Base-by-base conservation (phyloP, 2,113 vertebrate genomes). In the Urocynchramus pylzowi region DNA sequence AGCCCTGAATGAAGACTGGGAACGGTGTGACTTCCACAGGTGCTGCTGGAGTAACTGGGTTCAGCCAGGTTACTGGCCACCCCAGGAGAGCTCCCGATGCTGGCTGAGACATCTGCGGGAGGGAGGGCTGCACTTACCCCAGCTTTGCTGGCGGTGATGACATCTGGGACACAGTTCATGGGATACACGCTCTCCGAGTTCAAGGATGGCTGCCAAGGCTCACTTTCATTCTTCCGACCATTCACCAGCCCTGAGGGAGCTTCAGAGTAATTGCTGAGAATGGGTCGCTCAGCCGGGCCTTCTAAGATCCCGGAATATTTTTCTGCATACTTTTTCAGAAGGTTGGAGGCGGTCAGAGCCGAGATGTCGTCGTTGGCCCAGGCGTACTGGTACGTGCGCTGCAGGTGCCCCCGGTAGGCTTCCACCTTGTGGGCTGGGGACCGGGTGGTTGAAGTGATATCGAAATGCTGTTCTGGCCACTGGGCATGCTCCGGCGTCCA, bases 341-440 rank as follows among this genome's bases (percentile, higher is more conserved):
- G 98, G 97, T 99, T 99, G 90, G 99, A 99, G 96, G 99, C 99
- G 6, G 99, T 99, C 93, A 99, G 98, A 67, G 99, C 99, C 7
- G 99, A 99, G 98, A 99, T 99, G 97, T 99, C 99, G 12, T 99
- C 99, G 2, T 99, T 99, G 65, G 99, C 99, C 99, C 99, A 99
- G 78, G 99, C 99, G 3, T 99, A 99, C 97, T 99, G 99, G 96
- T 99, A 99, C 74, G 99, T 99, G 95, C 99, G 98, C 98, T 99
- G 99, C 96, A 99, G 97, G 96, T 99, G 99, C 49, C 99, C 99
- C 69, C 99, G 98, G 97, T 99, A 99, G 89, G 99, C 99, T 98
- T 99, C 99, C 60, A 99, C 99, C 98, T 99, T 99, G 98, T 99
- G 99, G 95, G 99, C 99, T 37, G 99, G 99, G 61, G 99, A 99